phyloP scores from a whole-genome alignment of 1,140 invertebrate genomes.

The Zaprionus capensis region DNA sequence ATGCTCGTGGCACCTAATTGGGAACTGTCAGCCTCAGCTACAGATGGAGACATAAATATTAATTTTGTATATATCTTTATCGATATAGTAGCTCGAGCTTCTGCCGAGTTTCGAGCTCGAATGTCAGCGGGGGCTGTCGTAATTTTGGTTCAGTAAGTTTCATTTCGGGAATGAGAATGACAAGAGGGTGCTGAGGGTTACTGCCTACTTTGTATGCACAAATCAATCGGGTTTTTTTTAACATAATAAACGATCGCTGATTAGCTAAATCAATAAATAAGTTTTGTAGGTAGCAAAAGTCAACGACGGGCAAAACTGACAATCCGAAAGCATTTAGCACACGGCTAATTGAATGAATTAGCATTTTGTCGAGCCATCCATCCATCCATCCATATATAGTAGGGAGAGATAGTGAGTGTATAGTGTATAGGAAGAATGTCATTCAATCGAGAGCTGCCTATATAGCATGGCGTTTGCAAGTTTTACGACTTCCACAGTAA shows the following conservation, averaged over 20 bases:
- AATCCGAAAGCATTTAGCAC: slow-evolving; percentile 52
- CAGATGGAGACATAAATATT: not conserved
- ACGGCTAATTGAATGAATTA: slow-evolving; percentile 78
- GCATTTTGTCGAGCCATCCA: slow-evolving; percentile 41
- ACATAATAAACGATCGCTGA: slow-evolving; percentile 79
- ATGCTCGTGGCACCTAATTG: not conserved
- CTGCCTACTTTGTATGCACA: slow-evolving; percentile 70
- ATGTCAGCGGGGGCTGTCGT: not conserved
- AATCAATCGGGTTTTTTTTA: slow-evolving; percentile 63
- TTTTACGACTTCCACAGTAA: slow-evolving; percentile 6
- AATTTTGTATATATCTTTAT: not conserved
- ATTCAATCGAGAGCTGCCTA: not conserved
- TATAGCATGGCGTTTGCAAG: not conserved
- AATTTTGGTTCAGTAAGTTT: not conserved
- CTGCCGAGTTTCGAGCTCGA: not conserved
- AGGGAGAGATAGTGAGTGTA: not conserved
- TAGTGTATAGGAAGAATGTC: not conserved
- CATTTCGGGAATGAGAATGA: not conserved
- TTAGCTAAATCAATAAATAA: slow-evolving; percentile 81
- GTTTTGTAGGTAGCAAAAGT: slow-evolving; percentile 78
- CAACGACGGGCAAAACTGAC: slow-evolving; percentile 53
- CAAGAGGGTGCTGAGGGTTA: not conserved
- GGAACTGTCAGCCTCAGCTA: not conserved
- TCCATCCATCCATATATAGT: not conserved
- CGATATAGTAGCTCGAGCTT: not conserved